phyloP scores from a whole-genome alignment of 2,888 invertebrate species.

The Limenitis camilla region DNA sequence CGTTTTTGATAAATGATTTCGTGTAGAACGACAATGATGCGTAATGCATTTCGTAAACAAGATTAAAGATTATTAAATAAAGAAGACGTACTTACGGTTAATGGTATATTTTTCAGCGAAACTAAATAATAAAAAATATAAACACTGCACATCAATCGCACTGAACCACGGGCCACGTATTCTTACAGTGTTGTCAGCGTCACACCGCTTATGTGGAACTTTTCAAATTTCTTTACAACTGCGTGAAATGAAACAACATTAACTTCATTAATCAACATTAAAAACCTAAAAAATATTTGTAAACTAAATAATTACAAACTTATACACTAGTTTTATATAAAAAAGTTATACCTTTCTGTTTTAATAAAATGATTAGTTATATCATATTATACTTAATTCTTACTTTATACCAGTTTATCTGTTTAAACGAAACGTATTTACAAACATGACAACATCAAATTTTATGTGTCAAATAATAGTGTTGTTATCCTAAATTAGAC shows the following conservation, averaged over 20 bases:
- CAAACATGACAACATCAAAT: conserved; percentile 9
- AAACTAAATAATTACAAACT: too few relatives aligned
- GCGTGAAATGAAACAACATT: conserved; percentile 40
- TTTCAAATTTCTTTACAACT: conserved; percentile 41
- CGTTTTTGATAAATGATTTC: conserved; percentile 36
- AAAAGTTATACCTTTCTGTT: too few relatives aligned
- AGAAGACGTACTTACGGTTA: conserved; percentile 55
- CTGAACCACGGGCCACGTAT: conserved; percentile 69
- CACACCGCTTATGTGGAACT: conserved; percentile 70
- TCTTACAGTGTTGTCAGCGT: conserved; percentile 61
- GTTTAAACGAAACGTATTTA: conserved; percentile 6
- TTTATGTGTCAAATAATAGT: conserved; percentile 1
- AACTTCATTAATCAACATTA: too few relatives aligned
- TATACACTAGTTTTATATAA: too few relatives aligned
- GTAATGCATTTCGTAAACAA: conserved; percentile 20
- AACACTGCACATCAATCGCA: conserved; percentile 59
- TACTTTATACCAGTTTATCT: neutral
- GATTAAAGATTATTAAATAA: conserved; percentile 16
- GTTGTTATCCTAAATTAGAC: neutral
- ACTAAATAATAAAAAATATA: conserved; percentile 63
- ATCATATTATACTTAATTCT: neutral
- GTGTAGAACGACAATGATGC: conserved; percentile 20
- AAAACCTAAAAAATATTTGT: neutral
- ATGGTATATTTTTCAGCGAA: conserved; percentile 41
- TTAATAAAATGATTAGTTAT: too few relatives aligned